Base-by-base conservation (phyloP, 1,140 invertebrate genomes). In the Penaeus indicus region DNA sequence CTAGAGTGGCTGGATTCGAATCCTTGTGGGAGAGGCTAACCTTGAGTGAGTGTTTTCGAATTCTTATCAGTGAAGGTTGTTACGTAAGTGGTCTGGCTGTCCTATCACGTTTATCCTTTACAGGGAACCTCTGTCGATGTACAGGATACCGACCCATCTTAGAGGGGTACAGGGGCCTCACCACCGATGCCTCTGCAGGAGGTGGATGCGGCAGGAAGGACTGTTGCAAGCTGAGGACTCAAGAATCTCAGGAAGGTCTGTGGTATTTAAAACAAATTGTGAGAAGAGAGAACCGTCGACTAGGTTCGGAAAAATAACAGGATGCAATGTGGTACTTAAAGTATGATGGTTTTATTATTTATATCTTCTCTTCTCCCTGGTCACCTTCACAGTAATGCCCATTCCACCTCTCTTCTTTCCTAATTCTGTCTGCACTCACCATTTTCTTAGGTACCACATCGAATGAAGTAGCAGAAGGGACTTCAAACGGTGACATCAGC, bases 61-160 rank as follows among this genome's bases (percentile, higher is more conserved):
- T 38, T 5, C 5, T 38, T 38, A 3, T 38, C 38, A 1, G 16
- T 10, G 21, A 25, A 11, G 61, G 32, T 19, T 47, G 21, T 83
- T 21, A 38, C 19, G 16, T 38, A n/a, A 69, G 8, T 27, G 19
- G 19, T 13, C 22, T 64, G 21, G 16, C 72, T 25, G 4, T 78
- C 13, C 22, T 62, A 13, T 25, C 27, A 13, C 16, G 54, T 16
- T 16, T 54, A 16, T 54, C 18, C 27, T 27, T 72, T 16, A 16
- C 89, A 91, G 95, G 97, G 80, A 97, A 97, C 91, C 95, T 97
- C 60, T 98, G 97, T 90, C 94, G 97, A 75, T 98, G 97, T 92
- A 98, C 97, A 2, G 97, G 97, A 0, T 98, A 97, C 91, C 93
- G 97, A 88, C 95, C 97, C 2, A 97, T 98, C 91, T 93, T 97